These are phyloP conservation scores for Aldabrachelys gigantea DNA, from an alignment of 2,113 vertebrate species.

Conservation along the genomic window DNA sequence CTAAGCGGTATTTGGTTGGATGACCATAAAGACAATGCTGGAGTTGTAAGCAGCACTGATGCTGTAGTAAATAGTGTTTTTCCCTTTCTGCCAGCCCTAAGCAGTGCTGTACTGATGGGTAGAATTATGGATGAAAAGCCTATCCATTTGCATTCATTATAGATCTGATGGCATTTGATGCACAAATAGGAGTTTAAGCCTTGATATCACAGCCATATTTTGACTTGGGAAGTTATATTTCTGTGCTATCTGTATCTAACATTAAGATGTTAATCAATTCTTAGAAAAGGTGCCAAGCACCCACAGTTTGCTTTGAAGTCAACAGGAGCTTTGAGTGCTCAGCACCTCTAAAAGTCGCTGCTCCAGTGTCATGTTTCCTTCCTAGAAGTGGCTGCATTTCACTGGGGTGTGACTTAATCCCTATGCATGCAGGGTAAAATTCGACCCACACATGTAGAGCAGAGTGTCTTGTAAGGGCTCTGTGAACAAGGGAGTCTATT, in stretches of 20 bases:
- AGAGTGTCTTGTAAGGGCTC: neutral
- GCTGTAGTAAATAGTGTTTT: neutral
- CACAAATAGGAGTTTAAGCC: rapidly evolving
- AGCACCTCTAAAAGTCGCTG: neutral
- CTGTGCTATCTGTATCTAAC: no score
- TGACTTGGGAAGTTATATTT: neutral
- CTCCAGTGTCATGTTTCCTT: neutral
- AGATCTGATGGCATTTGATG: rapidly evolving
- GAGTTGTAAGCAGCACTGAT: rapidly evolving
- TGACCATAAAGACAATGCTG: rapidly evolving
- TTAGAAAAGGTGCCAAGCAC: neutral
- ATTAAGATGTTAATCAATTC: neutral
- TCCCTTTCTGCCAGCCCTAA: neutral
- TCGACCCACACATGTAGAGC: neutral
- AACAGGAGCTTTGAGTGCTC: neutral
- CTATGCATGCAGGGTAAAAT: neutral
- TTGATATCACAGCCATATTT: neutral
- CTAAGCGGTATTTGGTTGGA: neutral
- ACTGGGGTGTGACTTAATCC: neutral
- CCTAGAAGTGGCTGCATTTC: neutral
- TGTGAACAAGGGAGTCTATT: neutral
- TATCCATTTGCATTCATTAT: neutral
- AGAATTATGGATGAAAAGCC: rapidly evolving
- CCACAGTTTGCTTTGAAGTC: neutral
- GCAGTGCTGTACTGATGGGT: neutral